Conservation (phyloP, 1,140 invertebrate species). For the Trichoplusia ni region DNA sequence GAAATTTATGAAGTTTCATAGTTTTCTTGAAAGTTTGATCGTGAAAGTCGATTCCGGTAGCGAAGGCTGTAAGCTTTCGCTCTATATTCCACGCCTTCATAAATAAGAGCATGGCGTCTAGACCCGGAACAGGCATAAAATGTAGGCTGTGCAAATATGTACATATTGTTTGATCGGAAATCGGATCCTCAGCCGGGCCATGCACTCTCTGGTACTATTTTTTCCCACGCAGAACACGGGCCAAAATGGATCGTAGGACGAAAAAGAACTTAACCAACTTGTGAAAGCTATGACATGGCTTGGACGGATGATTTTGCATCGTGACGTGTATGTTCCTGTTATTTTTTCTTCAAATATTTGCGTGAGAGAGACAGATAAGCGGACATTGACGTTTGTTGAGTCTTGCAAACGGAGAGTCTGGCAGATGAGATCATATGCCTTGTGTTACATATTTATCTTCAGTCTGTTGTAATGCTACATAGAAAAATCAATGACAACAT, state of each 20-base stretch:
- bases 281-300: too few species aligned
- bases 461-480: not conserved
- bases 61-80: slow-evolving; percentile 8
- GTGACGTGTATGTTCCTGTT: not conserved
- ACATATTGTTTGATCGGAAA: not conserved
- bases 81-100: slow-evolving; percentile 13
- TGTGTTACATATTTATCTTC: not conserved
- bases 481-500: too few species aligned
- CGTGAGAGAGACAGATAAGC: slow-evolving; percentile 13
- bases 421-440: not conserved
- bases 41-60: not conserved
- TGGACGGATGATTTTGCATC: too few species aligned
- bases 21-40: slow-evolving; percentile 1
- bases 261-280: too few species aligned
- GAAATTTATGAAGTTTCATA: slow-evolving; percentile 14
- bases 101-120: slow-evolving; percentile 6
- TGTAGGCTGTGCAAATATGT: slow-evolving; percentile 17
- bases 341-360: slow-evolving; percentile 24
- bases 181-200: not conserved
- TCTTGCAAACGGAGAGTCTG: not conserved
- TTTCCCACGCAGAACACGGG: too few species aligned
- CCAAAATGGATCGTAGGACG: too few species aligned
- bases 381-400: slow-evolving; percentile 18
- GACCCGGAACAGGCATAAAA: slow-evolving; percentile 8
- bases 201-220: too few species aligned